Base-by-base conservation (phyloP, 2,797 vertebrate species). In the Lepus oiostolus region DNA sequence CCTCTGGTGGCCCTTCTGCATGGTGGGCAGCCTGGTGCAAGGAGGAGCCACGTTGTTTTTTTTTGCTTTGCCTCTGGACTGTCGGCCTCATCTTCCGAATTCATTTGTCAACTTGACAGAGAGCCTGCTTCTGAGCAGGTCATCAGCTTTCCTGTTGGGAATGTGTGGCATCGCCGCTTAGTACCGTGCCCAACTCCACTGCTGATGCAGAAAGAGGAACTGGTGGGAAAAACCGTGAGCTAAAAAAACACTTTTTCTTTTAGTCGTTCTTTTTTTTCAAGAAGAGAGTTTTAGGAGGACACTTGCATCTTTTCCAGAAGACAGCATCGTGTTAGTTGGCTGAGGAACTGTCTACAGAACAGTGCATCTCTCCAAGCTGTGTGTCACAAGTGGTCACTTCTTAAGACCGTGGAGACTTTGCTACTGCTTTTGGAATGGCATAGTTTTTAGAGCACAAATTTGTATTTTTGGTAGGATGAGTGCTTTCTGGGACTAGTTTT, bases 301-400 rank as follows among this genome's bases (percentile, higher is more conserved):
- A 35, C 76, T 52, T 28, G 62, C 7, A 24, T 86, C 70, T 94
- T 84, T 58, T 89, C 77, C 58, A 13, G 47, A 22, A 76, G 87
- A 92, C 62, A 93, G 38, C n/a, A 63, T 70, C 67, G 7, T 38
- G 58, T 79, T 79, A 92, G 86, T n/a, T 93, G 85, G 17, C 93
- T 85, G 68, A 91, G 58, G 47, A 85, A 62, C 81, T 87, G 62
- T 81, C 88, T 72, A 50, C 38, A 86, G 88, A 95, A 91, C n/a
- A 92, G 28, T 88, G 54, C n/a, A 32, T 88, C 71, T 94, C 32
- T 88, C 42, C 74, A 90, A 94, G 80, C 58, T 81, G 60, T 96
- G 96, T 95, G 95, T 96, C 92, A 92, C 88, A 91, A 79, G 63
- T 86, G 58, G 35, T 85, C 95, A 93, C 85, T 91, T 91, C 86